Conservation (phyloP, 1,140 invertebrate genomes). For the Dendroctonus valens region DNA sequence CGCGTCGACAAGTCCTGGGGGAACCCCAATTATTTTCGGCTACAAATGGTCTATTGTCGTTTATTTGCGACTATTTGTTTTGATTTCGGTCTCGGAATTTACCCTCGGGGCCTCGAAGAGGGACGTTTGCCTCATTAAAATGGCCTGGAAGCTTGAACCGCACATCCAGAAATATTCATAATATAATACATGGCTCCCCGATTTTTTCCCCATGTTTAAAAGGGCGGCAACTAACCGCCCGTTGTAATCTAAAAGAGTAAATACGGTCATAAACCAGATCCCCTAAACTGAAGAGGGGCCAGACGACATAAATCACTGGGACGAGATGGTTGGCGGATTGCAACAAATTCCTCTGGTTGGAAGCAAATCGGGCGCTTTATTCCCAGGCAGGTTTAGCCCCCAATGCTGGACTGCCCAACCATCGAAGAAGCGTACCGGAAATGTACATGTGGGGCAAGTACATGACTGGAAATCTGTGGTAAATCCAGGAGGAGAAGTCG, state of each 20-base stretch:
- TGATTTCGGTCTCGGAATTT: neutral
- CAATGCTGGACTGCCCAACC: too few species aligned
- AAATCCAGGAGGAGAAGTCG: constrained; percentile 1
- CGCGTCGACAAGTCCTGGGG: neutral
- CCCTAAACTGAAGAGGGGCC: constrained; percentile 42
- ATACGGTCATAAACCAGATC: constrained; percentile 42
- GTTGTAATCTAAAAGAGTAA: constrained; percentile 38
- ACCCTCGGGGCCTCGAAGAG: neutral
- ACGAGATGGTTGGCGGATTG: constrained; percentile 44
- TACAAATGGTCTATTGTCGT: constrained; percentile 1
- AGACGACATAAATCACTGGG: constrained; percentile 46
- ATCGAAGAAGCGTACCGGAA: too few species aligned
- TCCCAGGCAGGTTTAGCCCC: too few species aligned
- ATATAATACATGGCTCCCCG: neutral
- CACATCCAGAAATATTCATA: constrained; percentile 1
- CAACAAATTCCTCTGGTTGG: constrained; percentile 47
- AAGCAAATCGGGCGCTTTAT: constrained; percentile 40
- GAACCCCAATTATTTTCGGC: constrained; percentile 1
- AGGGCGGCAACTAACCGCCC: constrained; percentile 19
- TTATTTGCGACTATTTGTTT: constrained; percentile 1
- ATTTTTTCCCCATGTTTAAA: constrained; percentile 16
- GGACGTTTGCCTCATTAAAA: constrained; percentile 1
- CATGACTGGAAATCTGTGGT: too few species aligned
- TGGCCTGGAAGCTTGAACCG: neutral
- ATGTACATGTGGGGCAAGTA: too few species aligned